phyloP scores from a whole-genome alignment of 2,113 vertebrate species.

The Ia io region DNA sequence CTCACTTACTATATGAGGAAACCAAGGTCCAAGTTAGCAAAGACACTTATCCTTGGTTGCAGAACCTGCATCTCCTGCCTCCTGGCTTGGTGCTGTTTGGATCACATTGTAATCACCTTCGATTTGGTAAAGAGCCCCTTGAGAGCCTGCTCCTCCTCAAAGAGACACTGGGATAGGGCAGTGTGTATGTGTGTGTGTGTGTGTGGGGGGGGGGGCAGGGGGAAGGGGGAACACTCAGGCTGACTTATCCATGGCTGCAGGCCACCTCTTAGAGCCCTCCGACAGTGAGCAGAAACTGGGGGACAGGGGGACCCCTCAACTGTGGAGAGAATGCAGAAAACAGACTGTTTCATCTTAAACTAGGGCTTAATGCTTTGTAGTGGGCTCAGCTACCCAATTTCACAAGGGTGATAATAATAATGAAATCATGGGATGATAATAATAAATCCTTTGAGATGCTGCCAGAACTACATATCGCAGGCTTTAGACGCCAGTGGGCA shows the following conservation, averaged over 20 bases:
- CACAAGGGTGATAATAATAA: conserved; percentile 58
- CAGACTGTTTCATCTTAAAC: neutral
- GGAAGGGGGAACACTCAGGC: neutral
- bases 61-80: neutral
- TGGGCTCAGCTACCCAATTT: conserved; percentile 39
- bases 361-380: conserved; percentile 7
- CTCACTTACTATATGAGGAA: neutral
- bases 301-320: neutral
- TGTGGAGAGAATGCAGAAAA: neutral
- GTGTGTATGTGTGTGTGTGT: too few species aligned
- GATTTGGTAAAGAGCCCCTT: neutral
- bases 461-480: conserved; percentile 42
- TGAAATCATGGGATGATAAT: conserved; percentile 70
- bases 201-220: too few species aligned
- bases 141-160: neutral
- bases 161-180: neutral
- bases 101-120: neutral
- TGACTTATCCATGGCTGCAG: neutral
- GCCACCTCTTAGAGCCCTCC: neutral
- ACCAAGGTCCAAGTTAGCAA: neutral
- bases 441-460: conserved; percentile 73
- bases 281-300: neutral
- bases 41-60: neutral
- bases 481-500: conserved; percentile 60
- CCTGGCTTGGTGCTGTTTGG: neutral